Evolutionary conservation across 1,140 invertebrate species (phyloP), one percentile per base, ranked within the genome.

Genomic region (Bombus waltoni): DNA sequence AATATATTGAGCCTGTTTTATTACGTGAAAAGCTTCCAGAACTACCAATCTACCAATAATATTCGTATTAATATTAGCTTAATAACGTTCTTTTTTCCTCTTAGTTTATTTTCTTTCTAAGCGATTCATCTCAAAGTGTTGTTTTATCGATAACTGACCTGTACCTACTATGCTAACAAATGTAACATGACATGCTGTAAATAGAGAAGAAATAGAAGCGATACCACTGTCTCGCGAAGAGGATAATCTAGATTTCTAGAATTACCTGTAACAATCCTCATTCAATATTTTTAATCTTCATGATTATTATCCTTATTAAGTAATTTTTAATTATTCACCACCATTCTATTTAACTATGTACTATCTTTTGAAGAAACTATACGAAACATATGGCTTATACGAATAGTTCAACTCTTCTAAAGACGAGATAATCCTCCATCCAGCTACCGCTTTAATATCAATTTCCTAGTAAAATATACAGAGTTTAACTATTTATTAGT

Each of bases 101-200:
- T 0, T 57, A 13, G 73, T 75, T 75, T 75, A 53, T 75, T 75
- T 75, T 35, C 47, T 57, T 25, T 57, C 40, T 22, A 75, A 75
- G 32, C 47, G 38, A 28, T 40, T 22, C 38, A 75, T 57, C 32
- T 25, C 18, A 11, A 25, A 47, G 1, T 25, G 32, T 74, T 53
- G n/a, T 44, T 74, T 35, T 35, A 53, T 53, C 44, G n/a, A 74
- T 44, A 53, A 53, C 73, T 47, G 72, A 74, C 38, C 44, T 8
- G 3, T 35, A 74, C 73, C 11, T 28, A 10, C 25, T 74, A 35
- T 53, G 18, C 44, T 25, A 74, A 74, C 44, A 74, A 74, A 53
- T 74, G 22, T 47, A 70, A 25, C 44, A 11, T 53, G 47, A 53
- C 25, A 25, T 15, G 22, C 22, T 32, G 44, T 35, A 28, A 5